Evolutionary conservation across 2,888 invertebrate species (phyloP).

Genomic region (Notodonta ziczac): DNA sequence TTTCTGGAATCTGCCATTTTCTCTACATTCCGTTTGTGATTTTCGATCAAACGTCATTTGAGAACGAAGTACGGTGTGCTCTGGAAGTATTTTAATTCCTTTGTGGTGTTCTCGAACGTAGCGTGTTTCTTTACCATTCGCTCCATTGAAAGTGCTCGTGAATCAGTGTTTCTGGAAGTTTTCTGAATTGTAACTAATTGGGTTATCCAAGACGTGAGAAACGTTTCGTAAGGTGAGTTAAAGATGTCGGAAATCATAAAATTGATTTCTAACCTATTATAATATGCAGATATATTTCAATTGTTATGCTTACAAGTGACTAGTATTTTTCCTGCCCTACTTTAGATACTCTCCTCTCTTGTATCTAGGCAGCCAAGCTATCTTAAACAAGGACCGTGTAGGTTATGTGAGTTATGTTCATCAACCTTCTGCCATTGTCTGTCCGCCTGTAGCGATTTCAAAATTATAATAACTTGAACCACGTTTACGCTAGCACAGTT

Average conservation of each 20-base stretch:
- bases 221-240: constrained; percentile 19
- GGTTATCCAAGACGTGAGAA: constrained; percentile 12
- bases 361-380: too few relatives aligned
- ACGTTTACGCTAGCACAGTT: background rate
- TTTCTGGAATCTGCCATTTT: constrained; percentile 46
- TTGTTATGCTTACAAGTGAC: too few relatives aligned
- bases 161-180: constrained; percentile 45
- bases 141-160: constrained; percentile 35
- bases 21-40: constrained; percentile 30
- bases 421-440: too few relatives aligned
- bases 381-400: background rate
- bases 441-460: background rate
- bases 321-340: too few relatives aligned
- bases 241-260: constrained; percentile 2
- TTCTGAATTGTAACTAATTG: constrained; percentile 16
- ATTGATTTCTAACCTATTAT: background rate
- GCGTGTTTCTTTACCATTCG: constrained; percentile 26
- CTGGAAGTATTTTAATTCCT: constrained; percentile 14
- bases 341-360: too few relatives aligned
- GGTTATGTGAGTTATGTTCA: background rate
- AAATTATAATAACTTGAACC: background rate
- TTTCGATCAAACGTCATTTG: constrained; percentile 41
- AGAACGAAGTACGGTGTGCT: constrained; percentile 5
- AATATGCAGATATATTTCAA: background rate
- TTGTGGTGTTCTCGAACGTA: constrained; percentile 21